Evolutionary conservation across 2,797 vertebrate species (phyloP).

Genomic region (Cryptoblepharus egeriae): DNA sequence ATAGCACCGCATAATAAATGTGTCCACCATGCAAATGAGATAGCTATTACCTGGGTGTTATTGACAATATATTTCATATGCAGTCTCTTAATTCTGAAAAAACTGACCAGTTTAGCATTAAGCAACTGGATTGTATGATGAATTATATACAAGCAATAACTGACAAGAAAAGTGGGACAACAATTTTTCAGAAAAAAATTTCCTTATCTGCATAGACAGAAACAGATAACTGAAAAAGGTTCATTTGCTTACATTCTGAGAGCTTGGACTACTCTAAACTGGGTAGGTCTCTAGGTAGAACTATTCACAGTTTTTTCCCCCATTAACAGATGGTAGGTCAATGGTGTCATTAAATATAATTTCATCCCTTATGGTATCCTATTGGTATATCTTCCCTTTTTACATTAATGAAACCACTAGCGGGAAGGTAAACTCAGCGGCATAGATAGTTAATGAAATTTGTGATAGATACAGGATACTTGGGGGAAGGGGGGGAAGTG

Average conservation of each 20-base stretch:
- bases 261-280: slow-evolving; percentile 42
- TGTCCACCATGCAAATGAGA: neutral
- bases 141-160: slow-evolving; percentile 21
- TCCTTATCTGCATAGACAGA: slow-evolving; percentile 32
- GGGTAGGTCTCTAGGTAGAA: slow-evolving; percentile 41
- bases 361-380: slow-evolving; percentile 47
- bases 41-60: neutral
- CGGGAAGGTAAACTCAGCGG: slow-evolving; percentile 32
- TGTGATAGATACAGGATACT: slow-evolving; percentile 43
- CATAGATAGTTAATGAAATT: slow-evolving; percentile 51
- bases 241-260: slow-evolving; percentile 19
- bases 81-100: neutral
- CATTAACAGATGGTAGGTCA: slow-evolving; percentile 57
- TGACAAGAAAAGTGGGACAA: slow-evolving; percentile 29
- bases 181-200: slow-evolving; percentile 55
- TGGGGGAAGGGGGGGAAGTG: slow-evolving; percentile 12
- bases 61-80: neutral
- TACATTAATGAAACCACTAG: slow-evolving; percentile 59
- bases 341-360: slow-evolving; percentile 59
- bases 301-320: slow-evolving; percentile 39
- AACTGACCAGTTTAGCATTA: neutral
- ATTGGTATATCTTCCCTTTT: slow-evolving; percentile 46
- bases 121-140: neutral
- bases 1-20: neutral
- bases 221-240: slow-evolving; percentile 29